Evolutionary conservation across 1,140 invertebrate genomes (phyloP), one percentile per base, ranked within the genome.

Genomic region (Trachelipus rathkii): DNA sequence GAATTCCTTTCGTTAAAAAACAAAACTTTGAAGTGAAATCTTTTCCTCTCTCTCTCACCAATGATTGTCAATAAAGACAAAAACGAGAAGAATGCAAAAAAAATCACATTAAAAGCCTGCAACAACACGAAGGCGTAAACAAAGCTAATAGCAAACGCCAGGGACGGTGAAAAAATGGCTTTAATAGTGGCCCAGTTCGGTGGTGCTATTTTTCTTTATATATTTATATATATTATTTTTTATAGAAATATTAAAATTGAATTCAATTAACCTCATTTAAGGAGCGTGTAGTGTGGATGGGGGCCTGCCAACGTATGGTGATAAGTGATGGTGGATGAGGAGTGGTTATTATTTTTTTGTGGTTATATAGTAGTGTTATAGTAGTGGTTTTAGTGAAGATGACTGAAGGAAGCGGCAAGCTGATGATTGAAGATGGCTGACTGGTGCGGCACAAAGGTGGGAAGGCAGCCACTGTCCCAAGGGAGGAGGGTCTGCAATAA

Each of bases 271-370:
- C n/a, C n/a, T n/a, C n/a, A n/a, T n/a, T n/a, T n/a, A 60, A 60
- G 50, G 50, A 60, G 50, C 50, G 50, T 60, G 50, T 60, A 19
- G 50, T 60, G 50, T 60, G 50, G 50, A 60, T 60, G 50, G 50
- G 50, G 50, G 33, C 33, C 33, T 33, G 33, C 33, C 33, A 33
- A 33, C 33, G n/a, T 33, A 6, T 33, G 33, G 33, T 33, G 33
- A 33, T 33, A 33, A 33, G 33, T 33, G 33, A 33, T 33, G 33
- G 33, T 33, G 33, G 33, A n/a, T 33, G 33, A n/a, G 33, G 6
- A 33, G 33, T 33, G 33, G 33, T 33, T 33, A 33, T 33, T 33
- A 3, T 3, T 33, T 33, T 33, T 33, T 33, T 1, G 33, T 33
- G 33, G 33, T 33, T 33, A 33, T 33, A 33, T 33, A 33, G 33